Percentiles rank a stretch among this genome's conserved stretches.
These are phyloP conservation scores for Trimorus sp. DNA, from an alignment of 2,888 invertebrate genomes.

Conservation along the genomic window DNA sequence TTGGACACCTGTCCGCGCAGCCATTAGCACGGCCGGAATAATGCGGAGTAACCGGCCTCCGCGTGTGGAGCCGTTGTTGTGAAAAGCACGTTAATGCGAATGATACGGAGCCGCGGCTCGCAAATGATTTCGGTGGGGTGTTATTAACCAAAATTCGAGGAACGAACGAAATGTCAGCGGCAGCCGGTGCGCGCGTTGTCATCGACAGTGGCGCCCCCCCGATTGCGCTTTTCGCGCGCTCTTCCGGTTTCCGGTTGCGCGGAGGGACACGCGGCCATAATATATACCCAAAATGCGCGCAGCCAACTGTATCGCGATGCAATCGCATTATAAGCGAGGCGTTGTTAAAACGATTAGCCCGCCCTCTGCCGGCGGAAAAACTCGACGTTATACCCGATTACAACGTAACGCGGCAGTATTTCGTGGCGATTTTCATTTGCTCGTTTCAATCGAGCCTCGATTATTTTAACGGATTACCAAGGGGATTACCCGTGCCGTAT, in stretches of 20 bases:
- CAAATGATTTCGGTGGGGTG: constrained; percentile 57
- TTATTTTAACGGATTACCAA: constrained; percentile 80
- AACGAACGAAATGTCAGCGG: constrained; percentile 74
- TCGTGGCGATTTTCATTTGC: constrained; percentile 78
- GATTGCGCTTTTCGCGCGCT: constrained; percentile 22
- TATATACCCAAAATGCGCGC: constrained; percentile 69
- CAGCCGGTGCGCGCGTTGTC: constrained; percentile 54
- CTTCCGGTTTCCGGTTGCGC: constrained; percentile 31
- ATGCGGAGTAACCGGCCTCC: constrained; percentile 43
- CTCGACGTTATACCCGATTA: constrained; percentile 78
- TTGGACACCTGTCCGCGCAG: constrained; percentile 44
- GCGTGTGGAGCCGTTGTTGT: constrained; percentile 49
- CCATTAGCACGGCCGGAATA: constrained; percentile 33
- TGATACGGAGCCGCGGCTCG: constrained; percentile 53
- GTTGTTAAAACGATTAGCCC: constrained; percentile 80
- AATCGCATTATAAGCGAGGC: constrained; percentile 81
- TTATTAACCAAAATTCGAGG: constrained; percentile 74
- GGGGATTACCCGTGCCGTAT: constrained; percentile 75
- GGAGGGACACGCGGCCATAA: constrained; percentile 46
- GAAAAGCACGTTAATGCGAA: constrained; percentile 61
- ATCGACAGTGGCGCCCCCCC: constrained; percentile 51
- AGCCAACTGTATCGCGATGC: constrained; percentile 77
- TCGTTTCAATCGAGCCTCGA: constrained; percentile 74
- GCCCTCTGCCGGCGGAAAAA: constrained; percentile 69
- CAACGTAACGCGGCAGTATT: constrained; percentile 77